Conservation (phyloP, 2,797 vertebrate species). For the Esox masquinongy region DNA sequence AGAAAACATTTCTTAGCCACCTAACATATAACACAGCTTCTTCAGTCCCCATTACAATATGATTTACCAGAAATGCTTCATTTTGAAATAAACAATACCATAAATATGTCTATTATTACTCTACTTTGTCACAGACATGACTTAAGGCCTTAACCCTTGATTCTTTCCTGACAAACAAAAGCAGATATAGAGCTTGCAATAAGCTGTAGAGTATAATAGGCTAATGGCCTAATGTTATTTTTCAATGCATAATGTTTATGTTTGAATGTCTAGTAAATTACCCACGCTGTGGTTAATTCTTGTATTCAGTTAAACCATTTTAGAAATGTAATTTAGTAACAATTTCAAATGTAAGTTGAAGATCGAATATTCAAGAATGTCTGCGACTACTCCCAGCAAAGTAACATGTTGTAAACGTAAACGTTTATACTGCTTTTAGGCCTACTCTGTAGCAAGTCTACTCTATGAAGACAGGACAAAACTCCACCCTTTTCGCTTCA, state of each 20-base stretch:
- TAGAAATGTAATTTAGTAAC: not conserved
- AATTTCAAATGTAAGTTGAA: not conserved
- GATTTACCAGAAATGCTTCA: constrained; percentile 41
- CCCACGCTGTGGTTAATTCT: not conserved
- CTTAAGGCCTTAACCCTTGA: constrained; percentile 16
- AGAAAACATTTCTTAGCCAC: not conserved
- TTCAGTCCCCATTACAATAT: constrained; percentile 19
- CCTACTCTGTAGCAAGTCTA: not conserved
- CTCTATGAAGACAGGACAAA: constrained; percentile 1
- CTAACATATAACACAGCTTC: not conserved
- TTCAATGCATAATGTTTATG: not conserved
- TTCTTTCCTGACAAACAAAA: constrained; percentile 32
- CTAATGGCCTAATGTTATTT: not conserved
- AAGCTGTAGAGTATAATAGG: not conserved
- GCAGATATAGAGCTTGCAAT: constrained; percentile 7
- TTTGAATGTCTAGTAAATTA: not conserved
- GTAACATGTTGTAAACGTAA: too few species aligned
- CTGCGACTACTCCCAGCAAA: too few species aligned
- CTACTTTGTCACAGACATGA: constrained; percentile 29
- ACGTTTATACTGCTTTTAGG: not conserved
- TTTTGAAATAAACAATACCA: constrained; percentile 34
- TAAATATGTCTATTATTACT: constrained; percentile 54
- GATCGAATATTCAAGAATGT: too few species aligned
- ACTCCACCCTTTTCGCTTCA: constrained; percentile 35
- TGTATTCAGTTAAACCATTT: not conserved